Conservation (phyloP, 2,888 invertebrate species). For the Atrina japonica region DNA sequence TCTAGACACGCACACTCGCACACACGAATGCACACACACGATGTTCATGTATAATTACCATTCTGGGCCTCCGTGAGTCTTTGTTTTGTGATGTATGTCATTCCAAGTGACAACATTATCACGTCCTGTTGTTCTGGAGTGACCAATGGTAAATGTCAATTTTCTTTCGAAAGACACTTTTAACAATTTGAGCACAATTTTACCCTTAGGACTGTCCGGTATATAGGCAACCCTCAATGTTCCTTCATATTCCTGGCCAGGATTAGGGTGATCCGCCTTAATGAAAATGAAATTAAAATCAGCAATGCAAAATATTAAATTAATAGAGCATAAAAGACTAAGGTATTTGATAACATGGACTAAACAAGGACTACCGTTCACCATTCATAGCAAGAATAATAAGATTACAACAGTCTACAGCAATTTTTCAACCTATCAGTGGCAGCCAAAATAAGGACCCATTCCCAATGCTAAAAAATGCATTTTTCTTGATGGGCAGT, state of each 20-base stretch:
- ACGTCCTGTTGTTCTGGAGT: slow-evolving; percentile 62
- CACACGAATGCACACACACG: neutral
- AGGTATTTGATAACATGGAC: neutral
- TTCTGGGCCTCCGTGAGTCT: slow-evolving; percentile 38
- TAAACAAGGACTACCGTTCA: too few relatives aligned
- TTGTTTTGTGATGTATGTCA: slow-evolving; percentile 59
- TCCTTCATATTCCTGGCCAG: slow-evolving; percentile 66
- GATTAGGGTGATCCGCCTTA: slow-evolving; percentile 66
- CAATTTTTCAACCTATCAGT: too few relatives aligned
- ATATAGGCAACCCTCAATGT: slow-evolving; percentile 68
- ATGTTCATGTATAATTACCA: slow-evolving; percentile 18
- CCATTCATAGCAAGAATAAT: too few relatives aligned
- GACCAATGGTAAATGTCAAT: slow-evolving; percentile 66
- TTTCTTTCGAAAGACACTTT: slow-evolving; percentile 66
- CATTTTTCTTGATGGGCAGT: too few relatives aligned
- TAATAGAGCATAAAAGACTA: neutral
- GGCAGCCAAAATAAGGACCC: too few relatives aligned
- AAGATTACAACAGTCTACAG: too few relatives aligned
- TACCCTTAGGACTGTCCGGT: slow-evolving; percentile 68
- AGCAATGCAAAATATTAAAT: too few relatives aligned
- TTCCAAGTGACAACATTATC: slow-evolving; percentile 64
- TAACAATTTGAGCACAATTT: slow-evolving; percentile 63
- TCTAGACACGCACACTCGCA: too few relatives aligned
- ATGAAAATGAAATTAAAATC: neutral
- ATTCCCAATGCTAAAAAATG: too few relatives aligned